phyloP scores from a whole-genome alignment of 2,113 vertebrate species.

The Macquaria australasica region DNA sequence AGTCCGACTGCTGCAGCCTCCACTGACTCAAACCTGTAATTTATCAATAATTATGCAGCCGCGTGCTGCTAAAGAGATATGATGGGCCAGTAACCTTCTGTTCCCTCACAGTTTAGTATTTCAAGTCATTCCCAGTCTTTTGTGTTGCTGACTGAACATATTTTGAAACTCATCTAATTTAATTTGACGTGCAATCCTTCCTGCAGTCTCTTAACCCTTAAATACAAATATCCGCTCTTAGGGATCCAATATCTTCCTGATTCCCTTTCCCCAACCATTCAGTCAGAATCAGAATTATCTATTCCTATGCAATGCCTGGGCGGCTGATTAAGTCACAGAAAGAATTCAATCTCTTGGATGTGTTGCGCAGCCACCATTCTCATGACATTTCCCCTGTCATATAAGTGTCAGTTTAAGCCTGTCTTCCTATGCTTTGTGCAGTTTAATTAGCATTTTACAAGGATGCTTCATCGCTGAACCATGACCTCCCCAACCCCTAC shows the following conservation, averaged over 20 bases:
- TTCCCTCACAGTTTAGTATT: not conserved
- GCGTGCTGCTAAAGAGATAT: not conserved
- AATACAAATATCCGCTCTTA: constrained; percentile 7
- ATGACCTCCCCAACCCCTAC: not conserved
- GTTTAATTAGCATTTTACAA: constrained; percentile 53
- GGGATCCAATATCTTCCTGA: constrained; percentile 6
- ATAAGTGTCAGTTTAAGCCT: constrained; percentile 31
- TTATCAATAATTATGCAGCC: constrained; percentile 1
- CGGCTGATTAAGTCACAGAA: constrained; percentile 41
- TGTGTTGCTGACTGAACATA: constrained; percentile 16
- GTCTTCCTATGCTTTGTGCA: constrained; percentile 27
- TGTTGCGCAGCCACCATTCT: not conserved
- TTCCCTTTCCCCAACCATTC: constrained; percentile 19
- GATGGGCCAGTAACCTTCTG: not conserved
- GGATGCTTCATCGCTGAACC: constrained; percentile 20
- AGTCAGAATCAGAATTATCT: constrained; percentile 32
- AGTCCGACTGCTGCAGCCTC: not conserved
- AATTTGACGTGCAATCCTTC: constrained; percentile 31
- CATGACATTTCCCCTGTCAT: constrained; percentile 26
- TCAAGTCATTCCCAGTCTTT: not conserved
- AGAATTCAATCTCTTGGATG: constrained; percentile 49
- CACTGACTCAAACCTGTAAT: not conserved
- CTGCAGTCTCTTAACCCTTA: constrained; percentile 19
- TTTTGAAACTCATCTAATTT: constrained; percentile 41
- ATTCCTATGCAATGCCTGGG: not conserved